Base-by-base conservation (phyloP, 2,797 vertebrate species). In the Todus mexicanus region DNA sequence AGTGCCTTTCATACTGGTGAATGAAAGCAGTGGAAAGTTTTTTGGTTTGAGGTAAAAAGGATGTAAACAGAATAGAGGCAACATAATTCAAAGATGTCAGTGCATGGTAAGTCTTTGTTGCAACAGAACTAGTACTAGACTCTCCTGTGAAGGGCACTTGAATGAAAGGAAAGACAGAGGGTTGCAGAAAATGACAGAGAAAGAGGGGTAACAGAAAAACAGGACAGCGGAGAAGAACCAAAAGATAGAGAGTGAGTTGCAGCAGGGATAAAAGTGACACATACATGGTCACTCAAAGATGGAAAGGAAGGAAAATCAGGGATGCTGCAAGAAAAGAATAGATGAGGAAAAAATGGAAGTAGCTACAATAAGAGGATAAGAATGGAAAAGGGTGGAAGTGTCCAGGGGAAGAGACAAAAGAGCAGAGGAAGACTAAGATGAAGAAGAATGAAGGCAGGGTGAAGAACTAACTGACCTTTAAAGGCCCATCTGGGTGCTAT, bases 61-160 rank as follows among this genome's bases (percentile, higher is more conserved):
- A 15, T 37, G 26, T 70, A 2, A 85, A 86, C 93, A 83, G 54
- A 38, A 27, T n/a, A 65, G 35, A 74, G 86, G 43, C 21, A 84
- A 54, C 26, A 31, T 80, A 89, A 95, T 87, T 94, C n/a, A 70
- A 91, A 94, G 76, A 51, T 42, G 38, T 48, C 42, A 61, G 90
- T 2, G 1, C 15, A 1, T 17, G 40, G 48, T 87, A 60, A n/a
- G 80, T 37, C 31, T 76, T 42, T 90, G 86, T 81, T 26, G 3
- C 71, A 86, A 42, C 38, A 87, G 54, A 92, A 72, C 59, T 78
- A 51, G 31, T 69, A 45, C 51, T 69, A 77, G 69, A 59, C 23
- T 89, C 6, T 54, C 47, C 31, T 80, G 50, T 83, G 56, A 94
- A 71, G 79, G 50, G 20, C 54, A 80, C 54, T 81, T 60, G 59